Conservation (phyloP, 2,888 invertebrate genomes). For the Plusia festucae region DNA sequence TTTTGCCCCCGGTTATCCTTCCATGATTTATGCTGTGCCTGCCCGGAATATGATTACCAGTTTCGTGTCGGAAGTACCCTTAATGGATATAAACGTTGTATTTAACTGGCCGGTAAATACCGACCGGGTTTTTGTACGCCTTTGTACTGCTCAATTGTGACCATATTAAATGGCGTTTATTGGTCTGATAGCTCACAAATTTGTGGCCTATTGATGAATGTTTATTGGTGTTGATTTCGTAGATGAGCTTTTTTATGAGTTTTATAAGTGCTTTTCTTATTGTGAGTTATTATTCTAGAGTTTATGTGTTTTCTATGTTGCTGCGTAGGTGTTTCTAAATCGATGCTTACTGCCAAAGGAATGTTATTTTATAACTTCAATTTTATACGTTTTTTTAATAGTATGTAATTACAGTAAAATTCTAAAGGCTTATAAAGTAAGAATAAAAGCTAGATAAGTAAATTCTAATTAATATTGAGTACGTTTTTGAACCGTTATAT, state of each 20-base stretch:
- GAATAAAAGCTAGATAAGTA: constrained; percentile 1
- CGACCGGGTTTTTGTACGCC: constrained; percentile 64
- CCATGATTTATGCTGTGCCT: constrained; percentile 85
- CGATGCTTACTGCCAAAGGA: not conserved
- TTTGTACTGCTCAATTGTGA: constrained; percentile 68
- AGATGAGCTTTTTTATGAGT: constrained; percentile 33
- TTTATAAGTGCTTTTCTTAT: constrained; percentile 21
- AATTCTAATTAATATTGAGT: not conserved
- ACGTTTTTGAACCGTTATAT: not conserved
- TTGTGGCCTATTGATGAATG: constrained; percentile 56
- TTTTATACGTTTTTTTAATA: not conserved
- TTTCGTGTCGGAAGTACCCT: constrained; percentile 84
- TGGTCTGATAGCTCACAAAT: constrained; percentile 63
- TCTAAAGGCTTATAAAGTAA: not conserved
- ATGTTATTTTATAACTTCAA: constrained; percentile 3
- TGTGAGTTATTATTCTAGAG: constrained; percentile 7
- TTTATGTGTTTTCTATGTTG: not conserved
- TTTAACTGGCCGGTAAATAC: constrained; percentile 80
- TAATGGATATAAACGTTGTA: constrained; percentile 87
- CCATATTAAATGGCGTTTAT: constrained; percentile 61
- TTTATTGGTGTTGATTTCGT: constrained; percentile 47
- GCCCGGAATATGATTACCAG: constrained; percentile 85
- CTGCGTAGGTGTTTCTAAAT: not conserved
- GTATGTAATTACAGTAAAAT: not conserved
- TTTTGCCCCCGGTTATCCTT: constrained; percentile 82